Percentiles rank a stretch among this genome's conserved stretches.
Evolutionary conservation across 1,140 invertebrate genomes (phyloP).

Genomic region (Drosophila nannoptera): DNA sequence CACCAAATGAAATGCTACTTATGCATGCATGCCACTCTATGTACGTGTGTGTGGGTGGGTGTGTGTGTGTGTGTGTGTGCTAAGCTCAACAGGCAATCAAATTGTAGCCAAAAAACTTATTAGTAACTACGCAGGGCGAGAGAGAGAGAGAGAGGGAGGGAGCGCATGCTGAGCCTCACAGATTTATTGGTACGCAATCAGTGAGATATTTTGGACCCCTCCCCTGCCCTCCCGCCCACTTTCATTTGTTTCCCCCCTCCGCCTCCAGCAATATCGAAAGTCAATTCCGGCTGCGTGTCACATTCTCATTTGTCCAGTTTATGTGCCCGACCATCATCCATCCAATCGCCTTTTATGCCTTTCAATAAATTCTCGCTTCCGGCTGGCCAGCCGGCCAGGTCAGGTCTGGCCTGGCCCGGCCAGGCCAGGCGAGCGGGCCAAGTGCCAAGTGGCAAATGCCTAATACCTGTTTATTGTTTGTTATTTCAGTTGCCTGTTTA

Average conservation of each 20-base stretch:
- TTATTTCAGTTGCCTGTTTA: constrained; percentile 27
- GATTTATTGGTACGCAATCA: constrained; percentile 72
- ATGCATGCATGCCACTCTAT: constrained; percentile 58
- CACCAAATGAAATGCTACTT: constrained; percentile 66
- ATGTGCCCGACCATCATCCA: constrained; percentile 54
- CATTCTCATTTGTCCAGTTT: constrained; percentile 76
- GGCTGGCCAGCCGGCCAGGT: no score
- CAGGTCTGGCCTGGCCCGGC: no score
- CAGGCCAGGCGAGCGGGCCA: no score
- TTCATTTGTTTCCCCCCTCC: no score
- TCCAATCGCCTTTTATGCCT: constrained; percentile 57
- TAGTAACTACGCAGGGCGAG: constrained; percentile 33
- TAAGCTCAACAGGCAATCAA: constrained; percentile 37
- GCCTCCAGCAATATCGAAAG: constrained; percentile 66
- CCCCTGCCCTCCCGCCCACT: no score
- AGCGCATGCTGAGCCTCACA: constrained; percentile 65
- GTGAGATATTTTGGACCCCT: constrained; percentile 29
- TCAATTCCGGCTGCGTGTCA: constrained; percentile 75
- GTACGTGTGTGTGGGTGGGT: constrained; percentile 4
- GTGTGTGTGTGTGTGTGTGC: constrained; percentile 13
- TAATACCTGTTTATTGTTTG: constrained; percentile 76
- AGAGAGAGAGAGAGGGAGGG: constrained; percentile 35
- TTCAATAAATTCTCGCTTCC: constrained; percentile 75
- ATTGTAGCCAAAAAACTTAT: constrained; percentile 39
- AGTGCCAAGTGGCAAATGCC: constrained; percentile 10